Evolutionary conservation across 2,113 vertebrate genomes (phyloP).

Genomic region (Sebastes schlegelii): DNA sequence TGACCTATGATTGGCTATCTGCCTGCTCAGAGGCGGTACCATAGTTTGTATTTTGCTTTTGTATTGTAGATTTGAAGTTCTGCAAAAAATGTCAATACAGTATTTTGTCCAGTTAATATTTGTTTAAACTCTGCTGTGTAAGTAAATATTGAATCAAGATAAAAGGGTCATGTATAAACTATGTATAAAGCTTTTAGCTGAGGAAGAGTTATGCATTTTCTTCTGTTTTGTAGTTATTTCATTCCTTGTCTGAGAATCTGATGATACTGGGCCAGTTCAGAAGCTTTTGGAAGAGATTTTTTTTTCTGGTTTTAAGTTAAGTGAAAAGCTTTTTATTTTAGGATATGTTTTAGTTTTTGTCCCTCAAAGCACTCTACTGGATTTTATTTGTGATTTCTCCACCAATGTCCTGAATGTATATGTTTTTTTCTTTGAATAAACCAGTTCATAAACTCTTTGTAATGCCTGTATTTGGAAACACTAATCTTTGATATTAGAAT

Average conservation of each 20-base stretch:
- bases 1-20: no score
- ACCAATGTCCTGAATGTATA: background rate
- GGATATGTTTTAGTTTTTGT: background rate
- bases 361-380: background rate
- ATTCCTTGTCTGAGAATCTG: background rate
- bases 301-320: background rate
- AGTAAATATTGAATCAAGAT: no score
- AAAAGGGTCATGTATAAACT: no score
- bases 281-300: no score
- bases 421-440: constrained; percentile 29
- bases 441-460: constrained; percentile 3
- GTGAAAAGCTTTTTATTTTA: background rate
- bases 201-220: background rate
- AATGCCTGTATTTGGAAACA: background rate
- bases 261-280: background rate
- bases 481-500: background rate
- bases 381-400: background rate
- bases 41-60: background rate
- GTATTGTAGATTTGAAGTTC: background rate
- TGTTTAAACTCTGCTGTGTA: background rate
- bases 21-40: background rate
- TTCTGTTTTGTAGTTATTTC: background rate
- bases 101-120: no score
- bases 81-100: no score
- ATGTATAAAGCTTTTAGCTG: no score